These are phyloP conservation scores for Tricholaema leucomelas DNA, from an alignment of 2,113 vertebrate genomes.

Conservation along the genomic window DNA sequence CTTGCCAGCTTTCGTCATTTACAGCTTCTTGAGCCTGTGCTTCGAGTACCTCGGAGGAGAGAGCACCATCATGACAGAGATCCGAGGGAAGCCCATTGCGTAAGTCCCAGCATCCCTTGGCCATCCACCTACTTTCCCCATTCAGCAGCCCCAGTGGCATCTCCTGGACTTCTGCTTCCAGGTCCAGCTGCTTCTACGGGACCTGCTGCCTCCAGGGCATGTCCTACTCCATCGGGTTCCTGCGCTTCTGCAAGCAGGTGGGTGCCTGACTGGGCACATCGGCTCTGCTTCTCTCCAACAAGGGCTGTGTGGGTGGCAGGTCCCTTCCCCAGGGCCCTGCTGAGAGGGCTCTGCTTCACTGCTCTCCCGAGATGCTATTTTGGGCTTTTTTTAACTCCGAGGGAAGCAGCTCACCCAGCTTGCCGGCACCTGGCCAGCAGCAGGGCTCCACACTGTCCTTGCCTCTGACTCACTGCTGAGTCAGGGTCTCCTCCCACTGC, in stretches of 20 bases:
- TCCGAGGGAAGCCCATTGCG: slow-evolving; percentile 90
- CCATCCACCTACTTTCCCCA: background rate
- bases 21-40: slow-evolving; percentile 96
- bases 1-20: slow-evolving; percentile 92
- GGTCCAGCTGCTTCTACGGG: slow-evolving; percentile 91
- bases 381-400: background rate
- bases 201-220: slow-evolving; percentile 91
- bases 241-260: slow-evolving; percentile 98
- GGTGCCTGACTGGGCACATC: fast-evolving
- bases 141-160: background rate
- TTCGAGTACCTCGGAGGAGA: slow-evolving; percentile 97
- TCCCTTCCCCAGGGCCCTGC: background rate
- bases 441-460: slow-evolving; percentile 35
- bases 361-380: background rate
- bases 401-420: background rate
- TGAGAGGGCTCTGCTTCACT: background rate
- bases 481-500: slow-evolving; percentile 67
- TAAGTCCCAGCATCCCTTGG: slow-evolving; percentile 63
- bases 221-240: slow-evolving; percentile 94
- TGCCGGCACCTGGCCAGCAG: slow-evolving; percentile 36
- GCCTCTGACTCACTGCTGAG: slow-evolving; percentile 68
- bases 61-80: slow-evolving; percentile 96
- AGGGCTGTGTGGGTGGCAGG: background rate
- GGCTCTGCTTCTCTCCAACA: fast-evolving
- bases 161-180: slow-evolving; percentile 37